Evolutionary conservation across 2,888 invertebrate genomes (phyloP), one percentile per base, ranked within the genome.

Genomic region (Vannuccia rotundouncinata): DNA sequence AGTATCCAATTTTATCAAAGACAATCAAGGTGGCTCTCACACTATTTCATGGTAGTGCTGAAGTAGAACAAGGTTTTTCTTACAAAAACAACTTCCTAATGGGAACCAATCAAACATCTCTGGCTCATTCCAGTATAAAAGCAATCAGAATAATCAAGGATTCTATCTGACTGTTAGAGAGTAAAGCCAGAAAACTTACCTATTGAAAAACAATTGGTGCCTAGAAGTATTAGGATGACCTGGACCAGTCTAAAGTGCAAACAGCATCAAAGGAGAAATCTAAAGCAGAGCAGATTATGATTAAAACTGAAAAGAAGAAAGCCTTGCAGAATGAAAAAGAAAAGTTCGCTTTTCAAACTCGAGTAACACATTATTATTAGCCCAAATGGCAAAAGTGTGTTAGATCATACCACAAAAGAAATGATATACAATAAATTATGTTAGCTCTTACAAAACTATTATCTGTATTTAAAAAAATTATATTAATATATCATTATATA

Each of bases 1-100:
- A 66, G 66, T 66, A n/a, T 66, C 66, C 66, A 66, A 22, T 66
- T 66, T 66, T 66, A 66, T 66, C 66, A 66, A 66, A 66, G 66
- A 66, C 66, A 66, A 66, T 66, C 66, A 66, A 66, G 5, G 66
- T 27, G 5, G 66, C 66, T 66, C 66, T 66, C 66, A 66, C 5
- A 66, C 66, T 66, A 66, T 66, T 66, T 22, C 66, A 66, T 22
- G 66, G 66, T 66, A 66, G 66, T 66, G 66, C 66, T 66, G 66
- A 66, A 5, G 66, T 66, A 66, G 66, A 66, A 27, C 10, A 22
- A 66, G 22, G 66, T 66, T 66, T 66, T 66, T 66, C 66, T 66
- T 66, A 66, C 66, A n/a, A n/a, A n/a, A 66, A 66, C 66, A 66
- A 66, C 13, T 66, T 66, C 66, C 66, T 66, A 22, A 66, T 66